phyloP scores from a whole-genome alignment of 2,797 vertebrate genomes.

The Zalophus californianus region DNA sequence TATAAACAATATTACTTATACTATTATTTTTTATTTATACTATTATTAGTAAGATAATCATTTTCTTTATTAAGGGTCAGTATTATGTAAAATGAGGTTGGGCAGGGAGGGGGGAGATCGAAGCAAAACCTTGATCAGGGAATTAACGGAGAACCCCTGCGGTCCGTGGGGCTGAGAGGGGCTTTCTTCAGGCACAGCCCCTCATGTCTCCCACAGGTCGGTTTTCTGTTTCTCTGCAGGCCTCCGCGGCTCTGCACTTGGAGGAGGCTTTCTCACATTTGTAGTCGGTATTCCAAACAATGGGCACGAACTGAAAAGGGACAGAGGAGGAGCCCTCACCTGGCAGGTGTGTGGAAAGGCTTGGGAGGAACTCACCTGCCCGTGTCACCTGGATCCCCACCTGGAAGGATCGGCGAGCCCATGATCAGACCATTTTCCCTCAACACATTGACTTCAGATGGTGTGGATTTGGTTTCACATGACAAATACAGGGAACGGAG shows the following conservation, averaged over 20 bases:
- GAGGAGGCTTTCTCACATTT: neutral
- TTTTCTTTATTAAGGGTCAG: neutral
- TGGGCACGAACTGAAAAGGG: neutral
- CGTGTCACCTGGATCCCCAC: accelerated
- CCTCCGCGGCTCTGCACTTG: neutral
- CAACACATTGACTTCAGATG: neutral
- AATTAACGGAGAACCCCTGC: neutral
- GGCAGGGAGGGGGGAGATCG: neutral
- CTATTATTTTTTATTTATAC: neutral
- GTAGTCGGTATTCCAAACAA: neutral
- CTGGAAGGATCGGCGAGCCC: accelerated
- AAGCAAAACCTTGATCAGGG: neutral
- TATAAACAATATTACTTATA: neutral
- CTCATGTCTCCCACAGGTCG: neutral
- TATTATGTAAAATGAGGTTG: neutral
- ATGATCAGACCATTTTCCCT: neutral
- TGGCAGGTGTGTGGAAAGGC: neutral
- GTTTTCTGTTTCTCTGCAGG: neutral
- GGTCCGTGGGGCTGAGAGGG: accelerated
- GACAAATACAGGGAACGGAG: neutral
- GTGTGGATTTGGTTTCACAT: neutral
- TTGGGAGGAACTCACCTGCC: accelerated
- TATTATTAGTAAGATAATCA: neutral
- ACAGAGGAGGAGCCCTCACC: neutral
- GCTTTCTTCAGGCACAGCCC: neutral